Conservation (phyloP, 2,888 invertebrate species). For the Hemicrepidius hirtus region DNA sequence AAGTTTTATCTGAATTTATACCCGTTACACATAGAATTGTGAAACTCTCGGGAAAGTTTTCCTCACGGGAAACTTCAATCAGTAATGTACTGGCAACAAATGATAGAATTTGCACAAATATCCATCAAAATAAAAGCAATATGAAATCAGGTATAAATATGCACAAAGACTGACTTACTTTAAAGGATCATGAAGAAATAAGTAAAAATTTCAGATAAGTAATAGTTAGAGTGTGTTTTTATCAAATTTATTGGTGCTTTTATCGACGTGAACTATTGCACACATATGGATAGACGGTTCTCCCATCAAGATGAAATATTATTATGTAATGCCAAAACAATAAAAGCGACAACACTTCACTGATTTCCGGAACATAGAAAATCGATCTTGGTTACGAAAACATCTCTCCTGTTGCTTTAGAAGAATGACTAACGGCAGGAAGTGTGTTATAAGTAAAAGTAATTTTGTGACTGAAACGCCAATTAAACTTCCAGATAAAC, state of each 20-base stretch:
- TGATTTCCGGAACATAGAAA: neutral
- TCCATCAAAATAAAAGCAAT: neutral
- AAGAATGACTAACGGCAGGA: neutral
- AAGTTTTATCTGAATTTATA: constrained; percentile 18
- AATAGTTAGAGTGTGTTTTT: too few relatives aligned
- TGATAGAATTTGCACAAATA: constrained; percentile 15
- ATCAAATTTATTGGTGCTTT: neutral
- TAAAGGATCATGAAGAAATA: too few relatives aligned
- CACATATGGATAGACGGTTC: constrained; percentile 2
- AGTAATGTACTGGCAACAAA: constrained; percentile 15
- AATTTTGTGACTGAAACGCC: too few relatives aligned
- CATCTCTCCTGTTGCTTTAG: neutral
- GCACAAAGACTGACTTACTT: too few relatives aligned
- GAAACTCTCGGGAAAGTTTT: constrained; percentile 8
- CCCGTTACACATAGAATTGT: constrained; percentile 15
- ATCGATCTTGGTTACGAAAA: neutral
- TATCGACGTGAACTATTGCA: constrained; percentile 5
- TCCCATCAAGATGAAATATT: constrained; percentile 14
- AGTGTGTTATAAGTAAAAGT: too few relatives aligned
- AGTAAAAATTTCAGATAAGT: too few relatives aligned
- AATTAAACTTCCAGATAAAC: too few relatives aligned
- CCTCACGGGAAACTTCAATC: neutral
- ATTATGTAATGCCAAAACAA: constrained; percentile 19
- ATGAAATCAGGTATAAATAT: constrained; percentile 12
- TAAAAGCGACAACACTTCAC: neutral